Evolutionary conservation across 1,140 invertebrate genomes (phyloP), one percentile per base, ranked within the genome.

Genomic region (Pseudomyrmex sp.): DNA sequence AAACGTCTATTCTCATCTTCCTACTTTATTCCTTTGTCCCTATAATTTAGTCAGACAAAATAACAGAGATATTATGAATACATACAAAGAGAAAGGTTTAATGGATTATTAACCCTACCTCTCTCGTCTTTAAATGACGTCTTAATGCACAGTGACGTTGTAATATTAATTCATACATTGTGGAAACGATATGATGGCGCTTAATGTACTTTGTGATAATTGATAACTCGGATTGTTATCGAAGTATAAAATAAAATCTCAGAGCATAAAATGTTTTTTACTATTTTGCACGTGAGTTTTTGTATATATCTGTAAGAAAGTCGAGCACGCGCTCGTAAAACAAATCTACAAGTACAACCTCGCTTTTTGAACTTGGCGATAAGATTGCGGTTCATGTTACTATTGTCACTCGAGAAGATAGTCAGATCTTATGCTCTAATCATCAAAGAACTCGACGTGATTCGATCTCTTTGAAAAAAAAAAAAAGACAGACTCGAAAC

Each of bases 31-130:
- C 44, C 68, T 54, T 3, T 1, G 4, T 59, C 12, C 4, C 13
- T 7, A 52, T 62, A 44, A 80, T 50, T 50, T 7, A 48, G 18
- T 5, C 44, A 26, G 66, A 10, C 3, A 18, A 52, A 13, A 61
- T 80, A 61, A 80, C 2, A 73, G 35, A 61, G 73, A 82, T 72
- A 72, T 5, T 26, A 52, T 23, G 5, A 68, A 46, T 63, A 69
- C 50, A 44, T 70, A 26, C 20, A 79, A 18, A 50, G 5, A 46
- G 23, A 23, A 65, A 15, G 4, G 35, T 58, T 62, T 63, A 61
- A 15, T 48, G 63, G 63, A 69, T 62, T 83, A 82, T 82, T 65
- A 50, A 66, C 18, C 8, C 26, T 62, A 68, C 26, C 4, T 2
- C 26, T 35, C 44, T 44, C 12, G 52, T 66, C 48, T 44, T n/a